These are phyloP conservation scores for Cynocephalus volans DNA, from an alignment of 2,113 vertebrate genomes.

Conservation along the genomic window DNA sequence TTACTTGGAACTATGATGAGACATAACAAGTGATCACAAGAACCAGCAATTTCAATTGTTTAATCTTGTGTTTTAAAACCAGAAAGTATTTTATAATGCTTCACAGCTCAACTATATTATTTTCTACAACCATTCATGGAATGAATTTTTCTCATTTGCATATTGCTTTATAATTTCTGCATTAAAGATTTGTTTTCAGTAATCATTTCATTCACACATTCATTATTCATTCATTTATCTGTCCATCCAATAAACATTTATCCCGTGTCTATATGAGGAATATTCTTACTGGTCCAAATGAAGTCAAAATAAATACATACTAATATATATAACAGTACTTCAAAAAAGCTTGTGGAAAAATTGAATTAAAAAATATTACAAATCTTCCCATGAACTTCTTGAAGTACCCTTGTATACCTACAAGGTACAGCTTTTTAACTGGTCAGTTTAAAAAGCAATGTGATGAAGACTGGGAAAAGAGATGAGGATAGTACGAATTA, in stretches of 20 bases:
- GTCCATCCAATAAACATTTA: constrained; percentile 28
- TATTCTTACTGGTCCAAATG: constrained; percentile 12
- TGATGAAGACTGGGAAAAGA: neutral
- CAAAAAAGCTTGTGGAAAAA: too few species aligned
- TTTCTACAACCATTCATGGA: constrained; percentile 84
- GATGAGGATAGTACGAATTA: neutral
- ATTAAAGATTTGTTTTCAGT: constrained; percentile 64
- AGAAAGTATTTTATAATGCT: constrained; percentile 85
- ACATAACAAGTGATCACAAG: constrained; percentile 86
- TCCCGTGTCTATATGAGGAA: neutral
- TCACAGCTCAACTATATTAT: constrained; percentile 84
- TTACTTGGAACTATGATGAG: constrained; percentile 85
- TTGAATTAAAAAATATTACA: too few species aligned
- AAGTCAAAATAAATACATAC: neutral
- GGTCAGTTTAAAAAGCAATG: neutral
- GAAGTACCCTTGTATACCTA: neutral
- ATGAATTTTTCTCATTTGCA: constrained; percentile 68
- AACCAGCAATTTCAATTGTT: constrained; percentile 83
- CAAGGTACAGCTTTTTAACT: neutral
- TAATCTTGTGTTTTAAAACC: constrained; percentile 86
- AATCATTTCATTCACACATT: constrained; percentile 62
- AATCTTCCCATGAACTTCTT: too few species aligned
- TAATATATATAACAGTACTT: neutral
- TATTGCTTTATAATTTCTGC: constrained; percentile 70
- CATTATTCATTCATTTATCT: constrained; percentile 65